Evolutionary conservation across 2,888 invertebrate genomes (phyloP).

Genomic region (Epiblema foenella): DNA sequence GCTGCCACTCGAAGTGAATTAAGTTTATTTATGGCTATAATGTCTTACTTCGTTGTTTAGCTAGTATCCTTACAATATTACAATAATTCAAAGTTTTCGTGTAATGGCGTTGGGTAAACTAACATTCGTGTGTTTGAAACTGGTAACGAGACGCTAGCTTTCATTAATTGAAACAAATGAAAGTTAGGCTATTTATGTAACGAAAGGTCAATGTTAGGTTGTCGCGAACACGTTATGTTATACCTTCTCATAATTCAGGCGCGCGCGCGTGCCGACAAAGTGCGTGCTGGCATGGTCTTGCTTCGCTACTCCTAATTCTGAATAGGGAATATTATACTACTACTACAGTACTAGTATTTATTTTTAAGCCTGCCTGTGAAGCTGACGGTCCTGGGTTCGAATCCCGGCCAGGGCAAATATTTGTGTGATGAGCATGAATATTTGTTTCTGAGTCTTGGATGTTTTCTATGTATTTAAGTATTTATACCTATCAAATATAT

Average conservation of each 20-base stretch:
- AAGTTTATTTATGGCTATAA: neutral
- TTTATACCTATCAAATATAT: no score
- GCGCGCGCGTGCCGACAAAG: neutral
- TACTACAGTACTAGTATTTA: no score
- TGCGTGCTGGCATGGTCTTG: neutral
- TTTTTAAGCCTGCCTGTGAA: no score
- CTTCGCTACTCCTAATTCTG: neutral
- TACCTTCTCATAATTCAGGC: neutral
- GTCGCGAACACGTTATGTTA: neutral
- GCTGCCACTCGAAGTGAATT: no score
- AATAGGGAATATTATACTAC: neutral
- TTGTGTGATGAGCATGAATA: no score
- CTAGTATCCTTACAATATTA: neutral
- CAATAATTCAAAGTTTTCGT: neutral
- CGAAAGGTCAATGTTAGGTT: conserved; percentile 1
- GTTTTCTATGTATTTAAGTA: no score
- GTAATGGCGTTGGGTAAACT: neutral
- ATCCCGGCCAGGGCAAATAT: no score
- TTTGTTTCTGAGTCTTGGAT: no score
- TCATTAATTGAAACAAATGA: neutral
- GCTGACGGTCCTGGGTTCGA: no score
- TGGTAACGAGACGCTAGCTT: neutral
- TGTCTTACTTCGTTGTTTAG: neutral
- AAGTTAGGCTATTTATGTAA: neutral
- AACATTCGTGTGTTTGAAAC: neutral